These are phyloP conservation scores for Ptychadena robeensis DNA, from an alignment of 2,797 vertebrate genomes.

Conservation along the genomic window DNA sequence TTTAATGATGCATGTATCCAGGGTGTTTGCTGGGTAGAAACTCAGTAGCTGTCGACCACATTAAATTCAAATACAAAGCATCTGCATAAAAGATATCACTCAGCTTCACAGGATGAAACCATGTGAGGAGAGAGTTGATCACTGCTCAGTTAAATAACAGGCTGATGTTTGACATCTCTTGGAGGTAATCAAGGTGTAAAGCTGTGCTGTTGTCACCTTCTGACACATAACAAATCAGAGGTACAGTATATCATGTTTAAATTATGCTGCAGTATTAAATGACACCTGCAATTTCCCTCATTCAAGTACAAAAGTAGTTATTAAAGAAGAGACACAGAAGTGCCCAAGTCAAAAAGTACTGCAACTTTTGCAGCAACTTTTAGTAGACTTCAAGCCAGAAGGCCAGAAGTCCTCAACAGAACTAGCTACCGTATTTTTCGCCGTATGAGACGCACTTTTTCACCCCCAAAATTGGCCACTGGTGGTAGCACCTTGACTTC, in stretches of 20 bases:
- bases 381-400: no score
- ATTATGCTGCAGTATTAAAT: neutral
- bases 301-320: neutral
- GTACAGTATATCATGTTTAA: slow-evolving; percentile 26
- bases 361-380: neutral
- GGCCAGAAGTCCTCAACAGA: no score
- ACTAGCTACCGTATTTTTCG: no score
- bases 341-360: neutral
- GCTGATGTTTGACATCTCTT: slow-evolving; percentile 26
- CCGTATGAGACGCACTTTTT: no score
- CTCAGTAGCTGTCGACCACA: slow-evolving; percentile 10
- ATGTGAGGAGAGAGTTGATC: slow-evolving; percentile 13
- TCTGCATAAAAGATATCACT: slow-evolving; percentile 44
- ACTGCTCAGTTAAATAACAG: slow-evolving; percentile 12
- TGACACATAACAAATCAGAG: slow-evolving; percentile 12
- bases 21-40: slow-evolving; percentile 9
- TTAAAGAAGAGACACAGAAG: neutral
- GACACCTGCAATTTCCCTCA: neutral
- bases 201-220: slow-evolving; percentile 19
- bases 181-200: slow-evolving; percentile 22
- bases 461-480: no score
- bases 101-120: slow-evolving; percentile 11
- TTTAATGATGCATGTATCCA: slow-evolving; percentile 40
- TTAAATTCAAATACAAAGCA: slow-evolving; percentile 35
- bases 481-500: no score